Evolutionary conservation across 2,888 invertebrate genomes (phyloP).

Genomic region (Sycophila texana): DNA sequence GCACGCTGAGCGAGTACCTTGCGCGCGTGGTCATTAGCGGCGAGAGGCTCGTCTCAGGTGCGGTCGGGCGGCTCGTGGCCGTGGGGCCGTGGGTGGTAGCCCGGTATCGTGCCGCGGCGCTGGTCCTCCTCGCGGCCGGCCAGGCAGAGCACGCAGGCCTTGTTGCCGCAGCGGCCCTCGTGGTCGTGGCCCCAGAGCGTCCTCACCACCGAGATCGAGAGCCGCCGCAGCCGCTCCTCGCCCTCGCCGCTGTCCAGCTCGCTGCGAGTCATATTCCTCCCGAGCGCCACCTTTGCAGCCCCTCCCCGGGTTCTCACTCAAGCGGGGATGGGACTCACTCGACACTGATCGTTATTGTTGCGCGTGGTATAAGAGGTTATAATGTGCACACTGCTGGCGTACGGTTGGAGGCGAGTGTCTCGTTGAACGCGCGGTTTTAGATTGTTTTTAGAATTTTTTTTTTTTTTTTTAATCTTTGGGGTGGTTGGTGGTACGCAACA

Average conservation of each 20-base stretch:
- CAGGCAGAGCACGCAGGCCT: conserved; percentile 48
- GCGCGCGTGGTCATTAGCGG: conserved; percentile 40
- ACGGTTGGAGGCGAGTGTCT: background rate
- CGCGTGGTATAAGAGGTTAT: background rate
- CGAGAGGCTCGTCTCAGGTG: conserved; percentile 53
- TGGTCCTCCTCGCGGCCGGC: conserved; percentile 45
- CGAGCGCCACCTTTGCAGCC: background rate
- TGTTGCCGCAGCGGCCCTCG: conserved; percentile 49
- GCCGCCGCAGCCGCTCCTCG: conserved; percentile 49
- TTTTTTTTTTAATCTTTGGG: too few relatives aligned
- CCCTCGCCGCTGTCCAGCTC: conserved; percentile 51
- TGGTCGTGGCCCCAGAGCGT: conserved; percentile 53
- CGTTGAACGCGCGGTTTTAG: background rate
- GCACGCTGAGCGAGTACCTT: conserved; percentile 19
- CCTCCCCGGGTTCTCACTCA: background rate
- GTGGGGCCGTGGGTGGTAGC: conserved; percentile 23
- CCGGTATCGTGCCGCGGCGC: conserved; percentile 18
- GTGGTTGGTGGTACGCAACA: too few relatives aligned
- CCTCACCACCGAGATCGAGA: conserved; percentile 54
- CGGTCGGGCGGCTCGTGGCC: conserved; percentile 49
- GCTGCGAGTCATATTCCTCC: conserved; percentile 49
- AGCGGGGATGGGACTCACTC: background rate
- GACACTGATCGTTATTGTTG: background rate
- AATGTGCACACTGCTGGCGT: too few relatives aligned
- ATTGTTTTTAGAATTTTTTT: background rate